phyloP scores from a whole-genome alignment of 2,113 vertebrate genomes.

The Hymenochirus boettgeri region DNA sequence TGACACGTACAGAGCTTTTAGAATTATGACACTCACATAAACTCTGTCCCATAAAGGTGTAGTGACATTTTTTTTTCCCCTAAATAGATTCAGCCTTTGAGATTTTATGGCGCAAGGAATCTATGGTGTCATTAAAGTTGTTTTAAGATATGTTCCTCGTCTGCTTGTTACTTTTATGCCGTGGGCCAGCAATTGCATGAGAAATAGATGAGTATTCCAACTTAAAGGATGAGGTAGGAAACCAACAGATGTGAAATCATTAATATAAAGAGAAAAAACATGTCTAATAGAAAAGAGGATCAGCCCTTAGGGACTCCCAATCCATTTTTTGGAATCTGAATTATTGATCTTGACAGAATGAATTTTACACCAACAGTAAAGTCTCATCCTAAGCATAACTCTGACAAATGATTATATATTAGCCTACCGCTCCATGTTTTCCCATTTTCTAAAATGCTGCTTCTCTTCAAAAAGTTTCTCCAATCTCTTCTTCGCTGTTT shows the following conservation, averaged over 20 bases:
- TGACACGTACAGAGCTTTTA: too few relatives aligned
- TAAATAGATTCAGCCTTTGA: too few relatives aligned
- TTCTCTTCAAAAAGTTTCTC: too few relatives aligned
- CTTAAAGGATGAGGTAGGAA: slow-evolving; percentile 3
- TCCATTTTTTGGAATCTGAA: slow-evolving; percentile 26
- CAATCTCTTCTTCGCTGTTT: too few relatives aligned
- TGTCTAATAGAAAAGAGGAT: slow-evolving; percentile 1
- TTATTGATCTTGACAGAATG: slow-evolving; percentile 40
- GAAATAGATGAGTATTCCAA: neutral
- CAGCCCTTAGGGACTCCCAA: slow-evolving; percentile 23
- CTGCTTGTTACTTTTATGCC: neutral
- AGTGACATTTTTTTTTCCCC: too few relatives aligned
- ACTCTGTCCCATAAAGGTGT: too few relatives aligned
- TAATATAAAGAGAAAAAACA: slow-evolving; percentile 34
- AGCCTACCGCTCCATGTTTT: slow-evolving; percentile 13
- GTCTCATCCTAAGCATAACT: slow-evolving; percentile 6
- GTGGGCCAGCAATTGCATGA: neutral
- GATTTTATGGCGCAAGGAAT: neutral
- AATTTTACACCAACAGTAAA: slow-evolving; percentile 24
- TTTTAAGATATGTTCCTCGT: neutral
- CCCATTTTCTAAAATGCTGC: slow-evolving; percentile 6
- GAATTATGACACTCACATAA: too few relatives aligned
- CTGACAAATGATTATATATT: slow-evolving; percentile 18
- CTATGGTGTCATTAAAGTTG: neutral
- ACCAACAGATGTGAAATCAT: slow-evolving; percentile 35